Evolutionary conservation across 2,113 vertebrate genomes (phyloP).

Genomic region (Lonchura striata): DNA sequence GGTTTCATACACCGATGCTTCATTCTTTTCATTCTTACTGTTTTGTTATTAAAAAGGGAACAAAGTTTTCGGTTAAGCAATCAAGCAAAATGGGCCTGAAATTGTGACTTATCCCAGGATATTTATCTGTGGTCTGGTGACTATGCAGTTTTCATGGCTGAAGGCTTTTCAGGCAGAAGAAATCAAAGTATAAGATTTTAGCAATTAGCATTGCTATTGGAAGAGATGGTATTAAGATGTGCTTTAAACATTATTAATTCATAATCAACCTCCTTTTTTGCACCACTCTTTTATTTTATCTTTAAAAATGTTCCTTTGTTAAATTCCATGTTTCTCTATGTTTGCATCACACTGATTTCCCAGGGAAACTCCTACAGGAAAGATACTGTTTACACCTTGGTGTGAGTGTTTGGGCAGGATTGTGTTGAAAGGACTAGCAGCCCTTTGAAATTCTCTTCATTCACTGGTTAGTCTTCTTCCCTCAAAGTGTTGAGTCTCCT

Average conservation of each 20-base stretch:
- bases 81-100: conserved; percentile 37
- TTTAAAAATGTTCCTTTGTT: background rate
- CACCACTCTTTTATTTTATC: background rate
- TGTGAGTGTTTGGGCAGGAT: background rate
- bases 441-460: background rate
- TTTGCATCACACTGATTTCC: background rate
- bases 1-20: background rate
- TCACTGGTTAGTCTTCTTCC: background rate
- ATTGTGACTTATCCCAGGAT: conserved; percentile 32
- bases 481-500: background rate
- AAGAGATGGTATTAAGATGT: conserved; percentile 52
- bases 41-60: conserved; percentile 26
- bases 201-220: conserved; percentile 14
- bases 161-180: conserved; percentile 27
- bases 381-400: background rate
- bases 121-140: conserved; percentile 62
- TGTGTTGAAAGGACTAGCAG: background rate
- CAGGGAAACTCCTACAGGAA: background rate
- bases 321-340: background rate
- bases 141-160: conserved; percentile 78
- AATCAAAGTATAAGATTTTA: background rate
- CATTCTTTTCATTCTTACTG: background rate
- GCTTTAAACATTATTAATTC: conserved; percentile 51
- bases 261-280: background rate
- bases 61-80: conserved; percentile 14